Conservation (phyloP, 2,888 invertebrate species). For the Noctua janthina region DNA sequence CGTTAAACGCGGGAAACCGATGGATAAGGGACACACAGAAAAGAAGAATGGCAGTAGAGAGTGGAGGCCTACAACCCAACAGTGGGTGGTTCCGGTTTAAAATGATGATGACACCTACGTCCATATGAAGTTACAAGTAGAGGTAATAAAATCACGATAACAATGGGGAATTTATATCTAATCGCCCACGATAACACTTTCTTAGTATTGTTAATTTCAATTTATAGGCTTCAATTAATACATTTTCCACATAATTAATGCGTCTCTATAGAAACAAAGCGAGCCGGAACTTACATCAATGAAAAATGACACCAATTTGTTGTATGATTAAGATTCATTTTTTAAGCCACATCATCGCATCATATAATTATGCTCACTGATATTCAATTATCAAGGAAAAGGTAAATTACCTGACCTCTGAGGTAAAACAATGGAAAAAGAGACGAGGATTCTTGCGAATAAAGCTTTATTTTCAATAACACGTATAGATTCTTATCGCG, state of each 20-base stretch:
- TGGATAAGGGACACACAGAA: no score
- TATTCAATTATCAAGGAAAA: conserved; percentile 62
- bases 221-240: conserved; percentile 22
- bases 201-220: conserved; percentile 19
- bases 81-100: not conserved
- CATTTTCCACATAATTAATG: conserved; percentile 44
- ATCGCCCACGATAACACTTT: conserved; percentile 10
- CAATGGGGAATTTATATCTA: conserved; percentile 52
- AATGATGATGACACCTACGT: not conserved
- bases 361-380: conserved; percentile 60
- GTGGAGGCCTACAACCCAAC: no score
- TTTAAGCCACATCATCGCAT: conserved; percentile 42
- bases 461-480: conserved; percentile 60
- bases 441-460: conserved; percentile 29
- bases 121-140: not conserved
- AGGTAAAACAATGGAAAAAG: conserved; percentile 23
- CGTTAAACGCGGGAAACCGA: not conserved
- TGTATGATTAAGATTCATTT: conserved; percentile 52
- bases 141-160: conserved; percentile 12
- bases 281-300: conserved; percentile 43
- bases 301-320: conserved; percentile 48
- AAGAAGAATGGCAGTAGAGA: no score
- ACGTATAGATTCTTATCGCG: conserved; percentile 19
- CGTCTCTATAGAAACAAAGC: conserved; percentile 8
- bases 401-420: conserved; percentile 61